phyloP scores from a whole-genome alignment of 2,113 vertebrate genomes.

The Isurus oxyrinchus region DNA sequence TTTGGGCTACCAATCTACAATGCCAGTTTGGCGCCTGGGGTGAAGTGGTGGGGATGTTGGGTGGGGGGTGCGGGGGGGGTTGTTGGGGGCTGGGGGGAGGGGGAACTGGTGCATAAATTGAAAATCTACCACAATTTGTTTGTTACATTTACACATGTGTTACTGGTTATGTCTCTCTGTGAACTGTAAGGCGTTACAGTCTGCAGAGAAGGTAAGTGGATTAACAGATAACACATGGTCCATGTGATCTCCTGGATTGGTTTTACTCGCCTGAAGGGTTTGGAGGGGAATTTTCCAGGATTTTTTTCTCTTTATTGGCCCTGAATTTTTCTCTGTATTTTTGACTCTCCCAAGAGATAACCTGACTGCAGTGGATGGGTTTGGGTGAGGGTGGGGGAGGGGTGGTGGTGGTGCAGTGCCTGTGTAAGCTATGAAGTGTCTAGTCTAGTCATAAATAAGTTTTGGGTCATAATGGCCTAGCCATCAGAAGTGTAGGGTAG shows the following conservation, averaged over 20 bases:
- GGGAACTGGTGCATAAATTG: not conserved
- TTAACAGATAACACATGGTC: not conserved
- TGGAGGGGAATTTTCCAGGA: not conserved
- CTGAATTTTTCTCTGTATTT: not conserved
- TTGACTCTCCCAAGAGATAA: not conserved
- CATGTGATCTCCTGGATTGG: not conserved
- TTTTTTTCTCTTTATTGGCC: not conserved
- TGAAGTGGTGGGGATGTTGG: not conserved
- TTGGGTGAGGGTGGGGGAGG: not conserved
- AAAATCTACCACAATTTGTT: slow-evolving; percentile 19
- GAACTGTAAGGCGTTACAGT: slow-evolving; percentile 4
- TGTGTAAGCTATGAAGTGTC: not conserved
- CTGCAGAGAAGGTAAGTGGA: not conserved
- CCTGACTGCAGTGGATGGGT: not conserved
- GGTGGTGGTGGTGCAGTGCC: too few relatives aligned
- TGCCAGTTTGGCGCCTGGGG: not conserved
- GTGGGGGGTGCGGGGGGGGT: not conserved
- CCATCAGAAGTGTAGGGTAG: not conserved
- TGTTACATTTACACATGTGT: slow-evolving; percentile 16
- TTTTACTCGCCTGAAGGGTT: not conserved
- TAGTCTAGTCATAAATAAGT: not conserved
- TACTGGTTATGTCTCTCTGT: not conserved
- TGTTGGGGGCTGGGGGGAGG: too few relatives aligned
- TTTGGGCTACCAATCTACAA: not conserved
- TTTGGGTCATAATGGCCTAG: not conserved